Conservation (phyloP, 53 echinoderm and acorn worm species). For the Paracentrotus lividus region DNA sequence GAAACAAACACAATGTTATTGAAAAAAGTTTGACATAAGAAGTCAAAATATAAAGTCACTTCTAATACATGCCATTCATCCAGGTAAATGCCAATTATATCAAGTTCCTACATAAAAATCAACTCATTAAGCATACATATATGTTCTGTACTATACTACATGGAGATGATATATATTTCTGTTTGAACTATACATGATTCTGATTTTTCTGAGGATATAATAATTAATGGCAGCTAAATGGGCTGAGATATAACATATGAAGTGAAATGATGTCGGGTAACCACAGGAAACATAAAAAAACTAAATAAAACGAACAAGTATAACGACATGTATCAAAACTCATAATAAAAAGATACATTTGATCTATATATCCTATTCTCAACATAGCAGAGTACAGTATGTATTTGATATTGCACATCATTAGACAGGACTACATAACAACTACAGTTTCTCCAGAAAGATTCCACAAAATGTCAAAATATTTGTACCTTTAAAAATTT, state of each 20-base stretch:
- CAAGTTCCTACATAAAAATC: background rate
- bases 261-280: slow-evolving; percentile 31
- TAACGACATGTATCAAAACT: background rate
- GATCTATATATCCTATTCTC: too few relatives aligned
- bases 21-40: background rate
- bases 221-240: background rate
- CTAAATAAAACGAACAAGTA: background rate
- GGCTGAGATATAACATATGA: slow-evolving; percentile 11
- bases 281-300: background rate
- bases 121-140: background rate
- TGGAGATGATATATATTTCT: background rate
- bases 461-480: too few relatives aligned
- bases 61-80: slow-evolving; percentile 14
- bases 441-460: too few relatives aligned
- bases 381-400: too few relatives aligned
- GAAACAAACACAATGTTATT: background rate
- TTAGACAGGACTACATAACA: too few relatives aligned
- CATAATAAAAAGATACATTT: background rate
- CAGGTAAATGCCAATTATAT: background rate
- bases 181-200: background rate
- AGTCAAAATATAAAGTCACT: background rate
- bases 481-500: too few relatives aligned
- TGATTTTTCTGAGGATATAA: background rate
- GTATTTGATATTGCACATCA: too few relatives aligned
- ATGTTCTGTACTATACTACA: background rate